These are phyloP conservation scores for Agriopis aurantiaria DNA, from an alignment of 2,888 invertebrate species.

Conservation along the genomic window DNA sequence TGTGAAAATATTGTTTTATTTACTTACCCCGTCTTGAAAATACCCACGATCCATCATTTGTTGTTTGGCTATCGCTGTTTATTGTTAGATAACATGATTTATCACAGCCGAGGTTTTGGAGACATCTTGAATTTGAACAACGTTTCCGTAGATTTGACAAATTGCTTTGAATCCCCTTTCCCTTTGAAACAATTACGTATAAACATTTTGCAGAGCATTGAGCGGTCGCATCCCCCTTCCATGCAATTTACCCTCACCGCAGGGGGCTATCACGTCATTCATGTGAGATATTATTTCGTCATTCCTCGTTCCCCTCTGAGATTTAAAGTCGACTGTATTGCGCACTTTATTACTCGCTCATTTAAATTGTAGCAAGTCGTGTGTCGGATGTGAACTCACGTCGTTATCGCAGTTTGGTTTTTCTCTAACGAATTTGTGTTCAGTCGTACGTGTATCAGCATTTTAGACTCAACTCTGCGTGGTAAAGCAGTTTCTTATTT, in stretches of 20 bases:
- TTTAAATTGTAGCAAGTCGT: constrained; percentile 51
- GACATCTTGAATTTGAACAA: constrained; percentile 40
- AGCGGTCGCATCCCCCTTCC: constrained; percentile 62
- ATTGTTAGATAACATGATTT: constrained; percentile 35
- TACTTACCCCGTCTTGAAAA: constrained; percentile 28
- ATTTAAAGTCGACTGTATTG: constrained; percentile 66
- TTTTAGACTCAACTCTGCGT: not conserved
- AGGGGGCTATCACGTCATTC: constrained; percentile 64
- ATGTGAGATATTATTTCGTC: constrained; percentile 71
- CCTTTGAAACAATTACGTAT: constrained; percentile 47
- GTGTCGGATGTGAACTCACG: constrained; percentile 36
- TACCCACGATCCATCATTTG: constrained; percentile 37
- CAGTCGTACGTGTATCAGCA: constrained; percentile 6
- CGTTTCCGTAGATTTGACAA: constrained; percentile 40
- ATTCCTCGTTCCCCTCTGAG: constrained; percentile 61
- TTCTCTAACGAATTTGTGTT: constrained; percentile 17
- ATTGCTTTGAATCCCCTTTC: constrained; percentile 46
- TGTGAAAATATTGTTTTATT: constrained; percentile 29
- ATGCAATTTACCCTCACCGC: constrained; percentile 63
- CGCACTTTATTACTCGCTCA: constrained; percentile 70
- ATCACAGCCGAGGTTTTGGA: constrained; percentile 34
- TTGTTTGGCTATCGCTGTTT: constrained; percentile 39
- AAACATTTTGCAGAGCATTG: constrained; percentile 51
- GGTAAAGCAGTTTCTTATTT: not conserved
- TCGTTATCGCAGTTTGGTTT: constrained; percentile 29